These are phyloP conservation scores for Epizoanthus fatuus DNA, from an alignment of 92 coral and sea anemone species.

Conservation along the genomic window DNA sequence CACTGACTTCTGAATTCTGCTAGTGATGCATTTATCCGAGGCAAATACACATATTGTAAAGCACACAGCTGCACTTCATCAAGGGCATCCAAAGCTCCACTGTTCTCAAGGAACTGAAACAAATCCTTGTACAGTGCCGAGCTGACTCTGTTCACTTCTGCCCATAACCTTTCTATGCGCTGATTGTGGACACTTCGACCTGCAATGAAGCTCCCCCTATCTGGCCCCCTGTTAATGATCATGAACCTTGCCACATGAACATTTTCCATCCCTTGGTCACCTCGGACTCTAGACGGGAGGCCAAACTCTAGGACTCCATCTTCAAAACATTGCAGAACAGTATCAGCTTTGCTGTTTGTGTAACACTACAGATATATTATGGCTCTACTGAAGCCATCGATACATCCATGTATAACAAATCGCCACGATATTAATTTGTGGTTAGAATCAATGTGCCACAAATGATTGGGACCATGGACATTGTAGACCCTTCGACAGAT, in stretches of 20 bases:
- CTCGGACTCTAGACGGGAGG: constrained; percentile 34
- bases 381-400: constrained; percentile 33
- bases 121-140: constrained; percentile 42
- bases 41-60: constrained; percentile 42
- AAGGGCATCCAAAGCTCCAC: constrained; percentile 40
- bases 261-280: constrained; percentile 34
- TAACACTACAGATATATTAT: constrained; percentile 16
- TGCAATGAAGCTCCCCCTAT: constrained; percentile 45
- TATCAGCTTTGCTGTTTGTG: constrained; percentile 20
- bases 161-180: no score
- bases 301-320: constrained; percentile 26
- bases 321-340: constrained; percentile 34
- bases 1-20: constrained; percentile 67
- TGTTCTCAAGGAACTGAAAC: constrained; percentile 41
- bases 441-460: not conserved
- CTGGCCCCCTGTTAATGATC: constrained; percentile 30
- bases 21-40: constrained; percentile 58
- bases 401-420: constrained; percentile 46
- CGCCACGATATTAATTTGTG: constrained; percentile 47
- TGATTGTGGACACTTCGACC: not conserved
- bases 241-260: constrained; percentile 44
- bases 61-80: constrained; percentile 48
- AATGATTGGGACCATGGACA: not conserved
- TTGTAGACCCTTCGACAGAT: not conserved
- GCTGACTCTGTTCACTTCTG: not conserved